These are phyloP conservation scores for Anastatus disparis DNA, from an alignment of 1,140 invertebrate species.

Conservation along the genomic window DNA sequence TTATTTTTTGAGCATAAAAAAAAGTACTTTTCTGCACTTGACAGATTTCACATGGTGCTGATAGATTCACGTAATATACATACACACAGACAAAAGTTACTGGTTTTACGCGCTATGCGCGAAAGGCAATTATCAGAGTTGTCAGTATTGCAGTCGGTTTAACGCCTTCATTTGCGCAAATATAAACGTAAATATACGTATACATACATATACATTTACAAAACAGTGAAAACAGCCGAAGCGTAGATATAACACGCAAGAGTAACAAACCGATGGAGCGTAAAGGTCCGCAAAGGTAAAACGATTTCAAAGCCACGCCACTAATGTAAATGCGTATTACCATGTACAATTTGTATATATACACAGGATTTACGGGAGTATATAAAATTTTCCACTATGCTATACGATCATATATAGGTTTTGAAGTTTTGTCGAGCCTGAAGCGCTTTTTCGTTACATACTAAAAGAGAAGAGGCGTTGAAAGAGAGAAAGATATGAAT, in stretches of 20 bases:
- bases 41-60: slow-evolving; percentile 45
- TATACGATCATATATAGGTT: no score
- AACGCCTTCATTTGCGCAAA: slow-evolving; percentile 59
- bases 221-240: no score
- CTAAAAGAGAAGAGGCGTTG: no score
- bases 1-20: no score
- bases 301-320: slow-evolving; percentile 6
- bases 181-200: slow-evolving; percentile 42
- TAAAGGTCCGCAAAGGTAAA: slow-evolving; percentile 37
- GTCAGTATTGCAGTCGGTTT: slow-evolving; percentile 63
- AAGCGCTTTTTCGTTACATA: slow-evolving; percentile 8
- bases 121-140: slow-evolving; percentile 64
- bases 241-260: no score
- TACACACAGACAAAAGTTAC: slow-evolving; percentile 48
- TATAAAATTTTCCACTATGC: no score
- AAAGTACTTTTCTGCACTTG: slow-evolving; percentile 19
- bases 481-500: slow-evolving; percentile 35
- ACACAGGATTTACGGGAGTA: slow-evolving; percentile 52
- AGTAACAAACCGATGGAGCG: slow-evolving; percentile 50
- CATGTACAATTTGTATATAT: slow-evolving; percentile 58
- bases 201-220: slow-evolving; percentile 27
- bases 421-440: no score
- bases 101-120: slow-evolving; percentile 62
- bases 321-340: slow-evolving; percentile 52
- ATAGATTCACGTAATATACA: slow-evolving; percentile 40